Evolutionary conservation across 2,888 invertebrate genomes (phyloP), one percentile per base, ranked within the genome.

Genomic region (Margaritifera margaritifera): DNA sequence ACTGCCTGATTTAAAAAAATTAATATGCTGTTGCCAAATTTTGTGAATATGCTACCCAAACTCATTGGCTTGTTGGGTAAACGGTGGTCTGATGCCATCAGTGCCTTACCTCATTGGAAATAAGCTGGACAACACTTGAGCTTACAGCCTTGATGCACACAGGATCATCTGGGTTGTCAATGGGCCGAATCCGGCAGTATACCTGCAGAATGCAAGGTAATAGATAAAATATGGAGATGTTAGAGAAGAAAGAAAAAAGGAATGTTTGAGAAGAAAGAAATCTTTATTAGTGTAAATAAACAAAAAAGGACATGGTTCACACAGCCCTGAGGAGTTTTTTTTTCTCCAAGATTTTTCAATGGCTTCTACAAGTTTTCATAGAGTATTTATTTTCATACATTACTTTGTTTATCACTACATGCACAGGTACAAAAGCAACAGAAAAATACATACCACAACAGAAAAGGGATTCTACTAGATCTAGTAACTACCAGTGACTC

Each of bases 121-220:
- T 78, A 4, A 91, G 77, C 63, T 88, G 85, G 6, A 91, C 82
- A 11, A 87, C 85, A 62, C 83, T 87, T 11, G 88, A 82, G 71
- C 86, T 86, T 5, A 89, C 53, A 19, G 88, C 80, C 57, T 86
- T 87, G 11, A 90, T 79, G 77, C 90, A 90, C 5, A 83, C 79
- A 27, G 91, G 91, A 22, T 93, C 93, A 65, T 93, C 92, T 18
- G 83, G 80, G 85, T 94, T 85, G 56, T 88, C 93, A 87, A 95
- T 91, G 0, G 97, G 96, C 19, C 96, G 92, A 22, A 98, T 90
- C 25, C 98, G 92, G 86, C 97, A 97, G 85, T 93, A 98, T 0
- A 98, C 98, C 91, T 96, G 77, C 0, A 79, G 78, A 59, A 24
- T 59, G 63, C 56, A 27, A 58, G 31, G 54, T 4, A n/a, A 62